Evolutionary conservation across 37 sponge, comb jelly and placozoan genomes (phyloP).

Genomic region (Eunapius fragilis): DNA sequence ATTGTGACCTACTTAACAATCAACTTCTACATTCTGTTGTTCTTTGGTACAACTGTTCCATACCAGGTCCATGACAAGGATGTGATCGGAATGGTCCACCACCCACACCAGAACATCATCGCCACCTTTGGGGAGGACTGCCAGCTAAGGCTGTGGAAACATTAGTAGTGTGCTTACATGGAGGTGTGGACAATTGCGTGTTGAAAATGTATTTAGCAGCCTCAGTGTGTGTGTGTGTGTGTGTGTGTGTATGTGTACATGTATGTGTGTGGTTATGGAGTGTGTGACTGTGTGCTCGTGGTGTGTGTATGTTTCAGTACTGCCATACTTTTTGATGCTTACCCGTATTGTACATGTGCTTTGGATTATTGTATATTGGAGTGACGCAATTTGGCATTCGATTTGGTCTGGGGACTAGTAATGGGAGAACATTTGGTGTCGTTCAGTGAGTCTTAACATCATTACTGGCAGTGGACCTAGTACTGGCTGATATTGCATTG

Average conservation of each 20-base stretch:
- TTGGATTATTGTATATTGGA: too few species aligned
- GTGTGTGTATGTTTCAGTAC: background rate
- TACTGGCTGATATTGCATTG: too few species aligned
- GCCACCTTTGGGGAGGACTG: slow-evolving; percentile 91
- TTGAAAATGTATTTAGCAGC: background rate
- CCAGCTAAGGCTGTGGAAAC: slow-evolving; percentile 92
- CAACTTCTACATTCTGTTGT: too few species aligned
- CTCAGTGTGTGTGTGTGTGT: background rate
- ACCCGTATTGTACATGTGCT: background rate
- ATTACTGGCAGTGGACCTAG: too few species aligned
- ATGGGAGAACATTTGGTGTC: too few species aligned
- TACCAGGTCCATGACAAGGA: slow-evolving; percentile 90
- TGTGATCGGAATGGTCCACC: slow-evolving; percentile 91
- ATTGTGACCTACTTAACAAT: too few species aligned
- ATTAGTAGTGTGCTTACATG: slow-evolving; percentile 27
- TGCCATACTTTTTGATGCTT: too few species aligned
- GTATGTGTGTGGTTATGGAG: background rate
- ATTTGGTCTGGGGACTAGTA: too few species aligned
- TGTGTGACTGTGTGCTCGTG: background rate
- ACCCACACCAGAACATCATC: slow-evolving; percentile 89
- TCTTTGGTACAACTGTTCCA: background rate
- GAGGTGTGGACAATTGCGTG: too few species aligned
- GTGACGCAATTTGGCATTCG: too few species aligned
- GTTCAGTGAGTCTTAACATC: too few species aligned
- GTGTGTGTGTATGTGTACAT: background rate